Base-by-base conservation (phyloP, 2,797 vertebrate species). In the Naso thynnoides region DNA sequence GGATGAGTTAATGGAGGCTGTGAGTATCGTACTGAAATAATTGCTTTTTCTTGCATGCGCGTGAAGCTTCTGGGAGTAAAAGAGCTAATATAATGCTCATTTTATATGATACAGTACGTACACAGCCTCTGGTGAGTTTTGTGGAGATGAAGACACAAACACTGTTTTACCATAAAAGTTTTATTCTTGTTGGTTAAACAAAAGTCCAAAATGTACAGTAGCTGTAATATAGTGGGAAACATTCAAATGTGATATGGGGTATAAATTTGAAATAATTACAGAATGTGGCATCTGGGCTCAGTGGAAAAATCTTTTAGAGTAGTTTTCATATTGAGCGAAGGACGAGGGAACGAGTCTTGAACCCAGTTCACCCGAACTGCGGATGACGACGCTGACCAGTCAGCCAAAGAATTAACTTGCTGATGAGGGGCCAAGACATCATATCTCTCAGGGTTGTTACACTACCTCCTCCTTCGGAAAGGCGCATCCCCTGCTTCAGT, bases 1-100 rank as follows among this genome's bases (percentile, higher is more conserved):
- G 78, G 78, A 76, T 65, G 64, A 77, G 71, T 70, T 76, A 88
- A 84, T 73, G 77, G 71, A 75, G 79, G 81, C 78, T 73, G 65
- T 52, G 14, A 82, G 76, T 60, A 49, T 80, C 63, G 66, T 56
- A 27, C 49, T 53, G 55, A 76, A 86, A 84, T 89, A 87, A 91
- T 87, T 78, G 73, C 64, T 75, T 79, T 74, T 76, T 47, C 66
- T 31, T 79, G 59, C 52, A 70, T 68, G 67, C 68, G 62, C 59
- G 77, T 68, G 56, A 82, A 59, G 56, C 70, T 77, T 72, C 27
- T 2, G 8, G 70, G 53, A 64, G 48, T 18, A 73, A 67, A 52
- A 16, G 33, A 78, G 33, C 71, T 74, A 58, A 79, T 83, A 60
- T 75, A 79, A 82, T 29, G 44, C n/a, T 68, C 11, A 0, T 56